phyloP scores from a whole-genome alignment of 2,888 invertebrate species.

The Germaria angustata region DNA sequence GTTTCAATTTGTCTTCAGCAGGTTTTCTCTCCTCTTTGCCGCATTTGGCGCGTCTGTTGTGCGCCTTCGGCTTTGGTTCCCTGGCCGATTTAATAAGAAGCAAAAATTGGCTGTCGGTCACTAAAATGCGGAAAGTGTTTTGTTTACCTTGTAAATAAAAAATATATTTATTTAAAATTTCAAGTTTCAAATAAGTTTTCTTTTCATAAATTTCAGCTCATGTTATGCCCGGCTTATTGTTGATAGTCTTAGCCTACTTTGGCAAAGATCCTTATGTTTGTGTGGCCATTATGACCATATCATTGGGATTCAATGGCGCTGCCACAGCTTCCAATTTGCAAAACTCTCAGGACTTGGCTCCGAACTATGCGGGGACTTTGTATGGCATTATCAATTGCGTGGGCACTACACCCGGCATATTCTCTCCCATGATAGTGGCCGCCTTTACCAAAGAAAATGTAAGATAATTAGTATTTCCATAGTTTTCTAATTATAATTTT shows the following conservation, averaged over 20 bases:
- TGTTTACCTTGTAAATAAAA: slow-evolving; percentile 83
- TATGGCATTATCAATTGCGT: slow-evolving; percentile 88
- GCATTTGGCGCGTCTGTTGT: slow-evolving; percentile 85
- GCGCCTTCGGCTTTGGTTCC: slow-evolving; percentile 86
- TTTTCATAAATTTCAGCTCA: slow-evolving; percentile 80
- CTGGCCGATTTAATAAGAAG: slow-evolving; percentile 84
- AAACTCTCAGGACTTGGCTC: slow-evolving; percentile 86
- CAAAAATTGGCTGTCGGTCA: slow-evolving; percentile 80
- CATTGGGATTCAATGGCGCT: slow-evolving; percentile 85
- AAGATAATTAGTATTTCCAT: slow-evolving; percentile 9
- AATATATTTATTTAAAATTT: not conserved
- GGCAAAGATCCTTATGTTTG: slow-evolving; percentile 84
- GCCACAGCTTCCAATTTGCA: slow-evolving; percentile 84
- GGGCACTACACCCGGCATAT: slow-evolving; percentile 86
- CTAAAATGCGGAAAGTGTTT: slow-evolving; percentile 85
- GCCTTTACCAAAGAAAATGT: slow-evolving; percentile 75
- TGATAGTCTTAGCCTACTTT: slow-evolving; percentile 82
- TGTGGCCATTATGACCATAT: slow-evolving; percentile 84
- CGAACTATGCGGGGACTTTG: slow-evolving; percentile 86
- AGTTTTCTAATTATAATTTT: not conserved
- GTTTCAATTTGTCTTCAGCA: slow-evolving; percentile 86
- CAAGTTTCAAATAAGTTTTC: not conserved
- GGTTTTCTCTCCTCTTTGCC: slow-evolving; percentile 86
- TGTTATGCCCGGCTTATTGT: slow-evolving; percentile 83
- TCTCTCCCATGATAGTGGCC: slow-evolving; percentile 86